Evolutionary conservation across 2,113 vertebrate genomes (phyloP), one percentile per base, ranked within the genome.

Genomic region (Entelurus aequoreus): DNA sequence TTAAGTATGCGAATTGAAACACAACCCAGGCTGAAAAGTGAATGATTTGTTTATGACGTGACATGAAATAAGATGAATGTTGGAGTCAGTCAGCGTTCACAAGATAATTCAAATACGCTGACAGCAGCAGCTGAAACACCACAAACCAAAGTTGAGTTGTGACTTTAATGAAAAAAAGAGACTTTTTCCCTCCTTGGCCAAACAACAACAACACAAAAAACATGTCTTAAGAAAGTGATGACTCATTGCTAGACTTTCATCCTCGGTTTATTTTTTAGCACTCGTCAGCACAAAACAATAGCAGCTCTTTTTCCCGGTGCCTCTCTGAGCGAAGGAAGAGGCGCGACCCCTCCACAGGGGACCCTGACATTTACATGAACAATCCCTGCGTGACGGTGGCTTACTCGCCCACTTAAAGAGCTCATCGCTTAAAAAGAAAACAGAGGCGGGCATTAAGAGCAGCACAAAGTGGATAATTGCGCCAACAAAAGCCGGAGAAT

Each of bases 281-380:
- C 57, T 73, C 6, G 48, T 69, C 49, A 72, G 78, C 67, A 67
- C 68, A 65, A 69, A 54, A 82, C 63, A 77, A 77, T 61, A 65
- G 68, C 21, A 4, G 5, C 13, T 51, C 54, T 51, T 66, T 63
- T 51, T 64, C 65, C 36, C 8, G 62, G 61, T 55, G 14, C 63
- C 37, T 42, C 51, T 48, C 46, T 4, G 9, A 12, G 37, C 10
- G 40, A 16, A 66, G 8, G 15, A 13, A 13, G 21, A 57, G 51
- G 14, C 9, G 21, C 42, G 40, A 52, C 71, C 70, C 51, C 48
- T 51, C 68, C 57, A 48, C 28, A 68, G 74, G 58, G 68, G 47
- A 57, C 54, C 14, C 35, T 81, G 83, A 81, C 81, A 81, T 85
- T 85, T 81, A 70, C 68, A 71, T 52, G 28, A 65, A 48, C 60